Base-by-base conservation (phyloP, 2,797 vertebrate species). In the Melanogrammus aeglefinus region DNA sequence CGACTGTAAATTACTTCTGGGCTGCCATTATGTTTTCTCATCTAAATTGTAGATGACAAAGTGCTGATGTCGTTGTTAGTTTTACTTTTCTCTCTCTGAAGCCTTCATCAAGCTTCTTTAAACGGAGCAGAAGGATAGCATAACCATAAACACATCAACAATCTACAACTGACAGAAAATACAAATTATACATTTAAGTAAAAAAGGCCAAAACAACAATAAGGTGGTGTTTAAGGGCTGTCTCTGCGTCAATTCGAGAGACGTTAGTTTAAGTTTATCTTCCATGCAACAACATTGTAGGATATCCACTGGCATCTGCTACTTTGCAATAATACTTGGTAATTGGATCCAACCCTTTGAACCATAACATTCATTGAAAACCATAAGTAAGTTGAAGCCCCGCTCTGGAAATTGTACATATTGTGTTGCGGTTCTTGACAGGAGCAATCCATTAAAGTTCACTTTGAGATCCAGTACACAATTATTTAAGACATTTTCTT, bases 1-100 rank as follows among this genome's bases (percentile, higher is more conserved):
- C 1, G 69, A 81, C 81, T 85, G 86, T 88, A 88, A 90, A 90
- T 83, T 86, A 33, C 86, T 81, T 90, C 89, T 86, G 77, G 76
- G 76, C 82, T 70, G 77, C 79, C 81, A 82, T 82, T 29, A 44
- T 75, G 73, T 80, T 81, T 86, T 84, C 80, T 81, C 75, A 35
- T 82, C 76, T 74, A 78, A 73, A 77, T 75, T 39, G 41, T n/a
- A 72, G 75, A 77, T 73, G 76, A 81, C 81, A 81, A 82, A 80
- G 57, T 75, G 71, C 80, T 81, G 82, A 83, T 82, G 18, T 77
- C 78, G 39, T 63, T 35, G 31, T 51, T 72, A 24, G 27, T 47
- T 21, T 70, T 39, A 74, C 33, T 81, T 86, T 80, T 79, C 16
- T 57, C 16, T 57, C 38, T 38, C 51, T 6, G 51, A 63, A 6